Conservation (phyloP, 2,888 invertebrate species). For the Mythimna loreyi region DNA sequence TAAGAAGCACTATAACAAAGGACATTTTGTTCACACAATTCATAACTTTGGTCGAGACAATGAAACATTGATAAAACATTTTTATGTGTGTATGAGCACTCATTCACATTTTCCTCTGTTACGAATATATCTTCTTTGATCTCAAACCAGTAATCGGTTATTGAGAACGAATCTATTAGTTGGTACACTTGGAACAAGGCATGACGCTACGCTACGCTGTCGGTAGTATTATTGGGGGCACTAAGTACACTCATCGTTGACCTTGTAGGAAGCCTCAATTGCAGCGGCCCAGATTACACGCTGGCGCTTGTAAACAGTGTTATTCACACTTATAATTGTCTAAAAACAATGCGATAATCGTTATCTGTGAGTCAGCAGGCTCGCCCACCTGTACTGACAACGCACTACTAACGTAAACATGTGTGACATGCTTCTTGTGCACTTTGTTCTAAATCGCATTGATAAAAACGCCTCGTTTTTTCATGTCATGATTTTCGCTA, state of each 20-base stretch:
- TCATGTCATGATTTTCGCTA: constrained; percentile 15
- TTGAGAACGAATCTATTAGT: constrained; percentile 39
- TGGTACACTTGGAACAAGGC: constrained; percentile 25
- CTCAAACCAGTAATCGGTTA: constrained; percentile 23
- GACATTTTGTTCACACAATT: constrained; percentile 33
- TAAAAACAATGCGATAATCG: constrained; percentile 68
- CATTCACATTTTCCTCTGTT: constrained; percentile 25
- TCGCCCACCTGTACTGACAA: constrained; percentile 69
- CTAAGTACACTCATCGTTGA: constrained; percentile 62
- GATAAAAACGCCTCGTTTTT: constrained; percentile 7
- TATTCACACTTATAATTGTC: constrained; percentile 65
- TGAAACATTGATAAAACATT: constrained; percentile 24
- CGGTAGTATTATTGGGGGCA: constrained; percentile 42
- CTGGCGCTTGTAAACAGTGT: constrained; percentile 69
- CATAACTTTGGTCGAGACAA: constrained; percentile 23
- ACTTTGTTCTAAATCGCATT: constrained; percentile 30
- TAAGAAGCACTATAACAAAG: constrained; percentile 30
- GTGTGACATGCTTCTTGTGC: constrained; percentile 26
- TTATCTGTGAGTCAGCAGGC: constrained; percentile 73
- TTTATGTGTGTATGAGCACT: constrained; percentile 13
- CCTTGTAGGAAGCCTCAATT: constrained; percentile 70
- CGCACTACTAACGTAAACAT: constrained; percentile 56
- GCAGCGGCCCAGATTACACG: constrained; percentile 70
- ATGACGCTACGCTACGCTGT: constrained; percentile 40
- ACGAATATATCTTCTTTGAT: constrained; percentile 11